phyloP scores from a whole-genome alignment of 2,888 invertebrate species.

The Marasmarcha lunaedactyla region DNA sequence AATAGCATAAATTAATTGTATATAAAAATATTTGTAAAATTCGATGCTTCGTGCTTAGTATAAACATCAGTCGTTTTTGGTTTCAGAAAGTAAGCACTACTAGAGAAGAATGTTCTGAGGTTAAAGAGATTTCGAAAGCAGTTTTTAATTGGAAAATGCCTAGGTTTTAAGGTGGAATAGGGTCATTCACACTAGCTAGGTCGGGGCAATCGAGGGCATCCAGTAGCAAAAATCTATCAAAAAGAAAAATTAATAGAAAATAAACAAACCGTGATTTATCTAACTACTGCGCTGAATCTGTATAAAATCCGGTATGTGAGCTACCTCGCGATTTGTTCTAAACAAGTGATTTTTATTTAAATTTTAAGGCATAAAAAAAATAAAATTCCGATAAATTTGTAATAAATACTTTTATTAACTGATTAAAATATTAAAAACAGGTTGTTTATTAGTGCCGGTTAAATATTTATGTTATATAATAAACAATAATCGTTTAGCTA shows the following conservation, averaged over 20 bases:
- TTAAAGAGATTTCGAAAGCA: constrained; percentile 35
- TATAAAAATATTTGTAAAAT: neutral
- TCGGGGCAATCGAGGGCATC: constrained; percentile 58
- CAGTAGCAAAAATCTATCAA: constrained; percentile 48
- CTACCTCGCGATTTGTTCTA: constrained; percentile 32
- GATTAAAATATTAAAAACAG: constrained; percentile 41
- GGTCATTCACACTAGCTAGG: constrained; percentile 65
- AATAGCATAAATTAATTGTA: constrained; percentile 1
- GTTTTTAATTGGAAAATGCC: constrained; percentile 52
- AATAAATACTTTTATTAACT: constrained; percentile 66
- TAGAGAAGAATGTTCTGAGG: constrained; percentile 21
- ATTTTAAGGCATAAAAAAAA: constrained; percentile 43
- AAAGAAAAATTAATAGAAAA: constrained; percentile 30
- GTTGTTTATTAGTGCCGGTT: constrained; percentile 55
- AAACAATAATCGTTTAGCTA: constrained; percentile 23
- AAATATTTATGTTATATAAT: constrained; percentile 54
- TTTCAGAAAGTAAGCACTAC: constrained; percentile 47
- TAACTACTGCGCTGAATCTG: constrained; percentile 45
- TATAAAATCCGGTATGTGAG: constrained; percentile 64
- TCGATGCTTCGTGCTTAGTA: neutral
- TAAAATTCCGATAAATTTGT: constrained; percentile 52
- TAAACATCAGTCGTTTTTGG: too few species aligned
- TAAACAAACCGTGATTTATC: constrained; percentile 40
- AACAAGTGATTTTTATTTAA: constrained; percentile 18
- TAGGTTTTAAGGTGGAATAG: constrained; percentile 43